Percentiles rank a stretch among this genome's conserved stretches.
Evolutionary conservation across 2,888 invertebrate genomes (phyloP).

Genomic region (Teinopalpus imperialis): DNA sequence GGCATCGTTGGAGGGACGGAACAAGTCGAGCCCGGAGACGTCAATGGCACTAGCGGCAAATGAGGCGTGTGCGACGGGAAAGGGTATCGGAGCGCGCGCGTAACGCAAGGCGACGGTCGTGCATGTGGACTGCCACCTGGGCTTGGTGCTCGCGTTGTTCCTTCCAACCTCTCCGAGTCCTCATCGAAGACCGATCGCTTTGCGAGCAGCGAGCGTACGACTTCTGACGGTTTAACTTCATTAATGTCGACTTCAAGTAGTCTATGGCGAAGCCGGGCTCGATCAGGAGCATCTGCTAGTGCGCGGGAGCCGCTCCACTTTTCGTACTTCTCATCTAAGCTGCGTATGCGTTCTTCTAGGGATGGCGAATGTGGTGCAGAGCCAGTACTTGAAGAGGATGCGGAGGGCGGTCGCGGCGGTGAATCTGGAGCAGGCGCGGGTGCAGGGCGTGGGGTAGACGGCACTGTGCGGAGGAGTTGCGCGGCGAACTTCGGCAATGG

Average conservation of each 20-base stretch:
- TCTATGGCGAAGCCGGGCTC: slow-evolving; percentile 85
- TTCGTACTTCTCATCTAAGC: slow-evolving; percentile 96
- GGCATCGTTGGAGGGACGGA: slow-evolving; percentile 20
- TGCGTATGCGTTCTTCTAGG: slow-evolving; percentile 95
- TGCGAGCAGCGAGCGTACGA: slow-evolving; percentile 94
- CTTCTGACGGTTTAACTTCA: slow-evolving; percentile 95
- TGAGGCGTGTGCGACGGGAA: slow-evolving; percentile 85
- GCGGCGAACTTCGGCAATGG: slow-evolving; percentile 95
- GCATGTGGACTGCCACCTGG: slow-evolving; percentile 62
- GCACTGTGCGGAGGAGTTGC: slow-evolving; percentile 81
- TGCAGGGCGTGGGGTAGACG: slow-evolving; percentile 70
- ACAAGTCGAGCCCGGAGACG: slow-evolving; percentile 14
- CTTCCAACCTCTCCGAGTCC: slow-evolving; percentile 95
- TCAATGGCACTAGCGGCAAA: slow-evolving; percentile 85
- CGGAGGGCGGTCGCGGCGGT: slow-evolving; percentile 86
- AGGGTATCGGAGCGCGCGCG: slow-evolving; percentile 53
- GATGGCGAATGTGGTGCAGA: slow-evolving; percentile 88
- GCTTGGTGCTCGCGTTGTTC: slow-evolving; percentile 92
- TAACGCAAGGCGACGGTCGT: slow-evolving; percentile 53
- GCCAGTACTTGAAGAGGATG: slow-evolving; percentile 87
- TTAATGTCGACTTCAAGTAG: slow-evolving; percentile 90
- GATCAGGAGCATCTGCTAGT: slow-evolving; percentile 81
- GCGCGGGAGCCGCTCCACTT: slow-evolving; percentile 89
- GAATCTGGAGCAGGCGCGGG: slow-evolving; percentile 82
- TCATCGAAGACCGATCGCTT: slow-evolving; percentile 98